These are phyloP conservation scores for Terrapene triunguis DNA, from an alignment of 2,113 vertebrate species.

Conservation along the genomic window DNA sequence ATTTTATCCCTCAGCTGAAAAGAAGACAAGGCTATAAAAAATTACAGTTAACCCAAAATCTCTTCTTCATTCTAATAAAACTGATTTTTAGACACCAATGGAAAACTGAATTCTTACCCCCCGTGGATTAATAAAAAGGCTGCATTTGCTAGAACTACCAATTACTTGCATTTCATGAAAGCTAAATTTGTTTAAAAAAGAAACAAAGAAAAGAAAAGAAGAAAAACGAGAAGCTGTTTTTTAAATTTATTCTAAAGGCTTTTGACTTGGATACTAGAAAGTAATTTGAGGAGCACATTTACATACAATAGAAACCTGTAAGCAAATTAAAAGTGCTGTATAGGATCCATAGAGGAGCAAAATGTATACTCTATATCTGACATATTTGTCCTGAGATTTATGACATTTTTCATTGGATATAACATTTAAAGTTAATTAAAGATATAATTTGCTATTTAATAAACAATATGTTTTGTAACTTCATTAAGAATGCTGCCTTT, in stretches of 20 bases:
- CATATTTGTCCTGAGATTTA: conserved; percentile 68
- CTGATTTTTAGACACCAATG: background rate
- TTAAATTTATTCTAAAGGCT: conserved; percentile 25
- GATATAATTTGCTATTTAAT: conserved; percentile 77
- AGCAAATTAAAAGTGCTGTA: conserved; percentile 28
- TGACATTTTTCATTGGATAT: conserved; percentile 65
- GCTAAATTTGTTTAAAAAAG: conserved; percentile 12
- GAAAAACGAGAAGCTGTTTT: background rate
- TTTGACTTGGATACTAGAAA: conserved; percentile 39
- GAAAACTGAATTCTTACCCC: conserved; percentile 18
- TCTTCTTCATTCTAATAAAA: background rate
- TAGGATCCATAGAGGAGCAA: conserved; percentile 11
- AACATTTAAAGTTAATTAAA: conserved; percentile 78
- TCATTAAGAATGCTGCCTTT: conserved; percentile 73
- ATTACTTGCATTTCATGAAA: conserved; percentile 14
- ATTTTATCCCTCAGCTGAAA: background rate
- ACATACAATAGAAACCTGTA: conserved; percentile 33
- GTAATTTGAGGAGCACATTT: conserved; percentile 33
- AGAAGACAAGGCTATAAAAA: background rate
- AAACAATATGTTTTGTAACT: conserved; percentile 77
- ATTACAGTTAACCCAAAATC: background rate
- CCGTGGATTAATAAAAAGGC: conserved; percentile 6
- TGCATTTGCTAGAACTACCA: conserved; percentile 18
- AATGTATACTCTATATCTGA: conserved; percentile 18
- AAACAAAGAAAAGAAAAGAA: background rate